Percentiles rank a stretch among this genome's conserved stretches.
phyloP scores from a whole-genome alignment of 2,113 vertebrate species.

The Neodontobutis hainanensis region DNA sequence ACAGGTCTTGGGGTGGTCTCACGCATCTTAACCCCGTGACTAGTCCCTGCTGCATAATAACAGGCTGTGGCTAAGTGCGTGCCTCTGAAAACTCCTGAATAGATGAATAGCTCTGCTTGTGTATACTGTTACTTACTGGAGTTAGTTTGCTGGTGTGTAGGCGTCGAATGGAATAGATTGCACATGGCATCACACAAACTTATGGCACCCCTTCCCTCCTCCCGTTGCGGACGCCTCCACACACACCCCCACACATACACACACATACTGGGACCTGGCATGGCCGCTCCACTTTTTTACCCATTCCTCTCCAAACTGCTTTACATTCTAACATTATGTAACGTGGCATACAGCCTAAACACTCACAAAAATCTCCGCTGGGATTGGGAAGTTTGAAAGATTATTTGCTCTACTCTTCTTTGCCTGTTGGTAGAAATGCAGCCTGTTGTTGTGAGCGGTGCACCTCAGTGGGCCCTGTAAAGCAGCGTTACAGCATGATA shows the following conservation, averaged over 20 bases:
- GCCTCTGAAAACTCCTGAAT: slow-evolving; percentile 9
- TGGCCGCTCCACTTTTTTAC: slow-evolving; percentile 31
- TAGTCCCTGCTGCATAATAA: not conserved
- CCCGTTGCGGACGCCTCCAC: slow-evolving; percentile 62
- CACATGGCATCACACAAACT: slow-evolving; percentile 72
- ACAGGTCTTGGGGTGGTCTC: not conserved
- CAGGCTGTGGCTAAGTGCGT: not conserved
- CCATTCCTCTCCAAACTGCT: slow-evolving; percentile 48
- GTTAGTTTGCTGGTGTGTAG: slow-evolving; percentile 65
- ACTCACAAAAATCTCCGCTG: slow-evolving; percentile 30
- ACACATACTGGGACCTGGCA: slow-evolving; percentile 60
- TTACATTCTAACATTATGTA: slow-evolving; percentile 57
- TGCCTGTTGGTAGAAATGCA: slow-evolving; percentile 32
- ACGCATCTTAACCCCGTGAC: slow-evolving; percentile 8
- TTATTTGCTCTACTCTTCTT: slow-evolving; percentile 7
- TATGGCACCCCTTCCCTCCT: slow-evolving; percentile 49
- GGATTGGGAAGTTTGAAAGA: slow-evolving; percentile 33
- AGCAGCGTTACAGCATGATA: not conserved
- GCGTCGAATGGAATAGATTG: slow-evolving; percentile 64
- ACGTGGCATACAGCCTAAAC: slow-evolving; percentile 35
- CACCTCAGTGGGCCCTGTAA: slow-evolving; percentile 19
- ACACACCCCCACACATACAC: slow-evolving; percentile 57
- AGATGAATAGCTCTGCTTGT: slow-evolving; percentile 27
- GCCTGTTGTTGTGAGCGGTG: slow-evolving; percentile 9
- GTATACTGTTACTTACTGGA: slow-evolving; percentile 45